Percentiles rank a stretch among this genome's conserved stretches.
Conservation (phyloP, 2,797 vertebrate genomes). For the Ctenopoma multispine region DNA sequence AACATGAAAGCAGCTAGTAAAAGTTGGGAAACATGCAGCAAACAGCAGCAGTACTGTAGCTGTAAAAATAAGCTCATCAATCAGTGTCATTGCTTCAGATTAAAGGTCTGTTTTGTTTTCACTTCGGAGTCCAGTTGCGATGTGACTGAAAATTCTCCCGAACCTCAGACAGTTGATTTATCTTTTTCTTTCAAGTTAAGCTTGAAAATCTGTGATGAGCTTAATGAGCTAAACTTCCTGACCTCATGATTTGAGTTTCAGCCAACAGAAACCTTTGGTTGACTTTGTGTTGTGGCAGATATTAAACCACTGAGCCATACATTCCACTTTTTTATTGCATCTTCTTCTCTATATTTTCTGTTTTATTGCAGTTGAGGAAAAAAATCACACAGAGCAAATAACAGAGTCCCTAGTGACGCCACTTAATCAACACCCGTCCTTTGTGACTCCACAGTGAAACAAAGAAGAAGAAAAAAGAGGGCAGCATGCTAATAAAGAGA, state of each 20-base stretch:
- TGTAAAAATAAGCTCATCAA: slow-evolving; percentile 28
- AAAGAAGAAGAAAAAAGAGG: neutral
- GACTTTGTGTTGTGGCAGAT: slow-evolving; percentile 7
- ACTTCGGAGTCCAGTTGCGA: neutral
- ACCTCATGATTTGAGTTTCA: neutral
- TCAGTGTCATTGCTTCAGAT: slow-evolving; percentile 35
- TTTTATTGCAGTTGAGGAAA: slow-evolving; percentile 11
- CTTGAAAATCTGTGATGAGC: neutral
- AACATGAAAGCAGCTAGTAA: slow-evolving; percentile 55
- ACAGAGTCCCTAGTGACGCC: neutral
- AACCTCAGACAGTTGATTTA: neutral
- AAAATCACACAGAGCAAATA: slow-evolving; percentile 17
- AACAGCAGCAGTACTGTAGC: slow-evolving; percentile 6
- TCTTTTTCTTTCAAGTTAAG: neutral
- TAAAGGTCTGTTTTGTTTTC: neutral
- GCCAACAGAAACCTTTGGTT: slow-evolving; percentile 1
- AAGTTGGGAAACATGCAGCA: slow-evolving; percentile 44
- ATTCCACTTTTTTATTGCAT: slow-evolving; percentile 1
- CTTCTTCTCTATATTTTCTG: slow-evolving; percentile 6
- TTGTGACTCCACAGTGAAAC: neutral
- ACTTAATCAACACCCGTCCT: slow-evolving; percentile 30
- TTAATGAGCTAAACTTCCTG: neutral
- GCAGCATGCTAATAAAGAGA: slow-evolving; percentile 2
- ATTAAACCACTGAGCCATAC: slow-evolving; percentile 18
- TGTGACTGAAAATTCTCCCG: neutral